Conservation (phyloP, 2,888 invertebrate genomes). For the Archips crataeganus region DNA sequence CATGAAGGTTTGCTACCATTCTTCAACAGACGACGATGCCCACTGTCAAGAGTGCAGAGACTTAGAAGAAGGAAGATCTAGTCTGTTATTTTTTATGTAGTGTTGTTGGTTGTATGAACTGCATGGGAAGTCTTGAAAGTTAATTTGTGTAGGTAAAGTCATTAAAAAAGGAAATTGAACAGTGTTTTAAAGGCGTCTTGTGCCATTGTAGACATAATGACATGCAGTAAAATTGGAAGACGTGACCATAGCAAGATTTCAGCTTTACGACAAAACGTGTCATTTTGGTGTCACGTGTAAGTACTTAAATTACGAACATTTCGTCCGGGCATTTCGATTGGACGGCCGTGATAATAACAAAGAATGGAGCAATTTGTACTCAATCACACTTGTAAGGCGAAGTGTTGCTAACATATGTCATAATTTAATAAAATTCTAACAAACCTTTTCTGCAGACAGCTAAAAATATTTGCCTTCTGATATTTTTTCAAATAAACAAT, state of each 20-base stretch:
- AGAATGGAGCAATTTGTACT: constrained; percentile 29
- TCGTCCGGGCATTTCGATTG: constrained; percentile 38
- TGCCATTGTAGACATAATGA: background rate
- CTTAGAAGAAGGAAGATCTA: no score
- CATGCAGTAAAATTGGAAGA: constrained; percentile 21
- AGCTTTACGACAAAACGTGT: constrained; percentile 40
- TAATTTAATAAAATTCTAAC: background rate
- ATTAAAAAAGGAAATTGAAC: no score
- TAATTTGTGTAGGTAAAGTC: no score
- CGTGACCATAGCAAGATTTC: constrained; percentile 36
- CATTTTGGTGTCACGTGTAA: constrained; percentile 31
- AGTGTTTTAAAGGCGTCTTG: background rate
- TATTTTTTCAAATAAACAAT: background rate
- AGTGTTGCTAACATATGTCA: background rate
- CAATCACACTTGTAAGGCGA: constrained; percentile 5
- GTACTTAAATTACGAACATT: constrained; percentile 25
- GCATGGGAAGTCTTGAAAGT: no score
- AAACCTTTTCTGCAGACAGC: background rate
- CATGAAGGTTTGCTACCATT: no score
- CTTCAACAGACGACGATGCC: no score
- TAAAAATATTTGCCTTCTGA: no score
- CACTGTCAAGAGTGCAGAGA: no score
- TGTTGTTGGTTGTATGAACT: no score
- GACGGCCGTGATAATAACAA: constrained; percentile 25
- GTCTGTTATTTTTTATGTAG: no score